These are phyloP conservation scores for Lepidocolaptes lacrymiger DNA, from an alignment of 2,797 vertebrate species.

Conservation along the genomic window DNA sequence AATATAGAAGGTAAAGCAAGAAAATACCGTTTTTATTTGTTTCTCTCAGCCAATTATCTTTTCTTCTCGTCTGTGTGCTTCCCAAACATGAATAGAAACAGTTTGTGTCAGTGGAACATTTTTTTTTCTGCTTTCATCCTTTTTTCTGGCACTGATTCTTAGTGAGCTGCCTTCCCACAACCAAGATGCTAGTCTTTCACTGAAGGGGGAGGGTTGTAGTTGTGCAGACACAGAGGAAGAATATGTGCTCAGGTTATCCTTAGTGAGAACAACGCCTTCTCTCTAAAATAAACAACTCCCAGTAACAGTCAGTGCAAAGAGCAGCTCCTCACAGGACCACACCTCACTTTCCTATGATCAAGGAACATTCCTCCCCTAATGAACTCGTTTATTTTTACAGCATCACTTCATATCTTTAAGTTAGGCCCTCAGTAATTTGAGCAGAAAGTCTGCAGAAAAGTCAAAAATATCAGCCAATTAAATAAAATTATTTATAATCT, in stretches of 20 bases:
- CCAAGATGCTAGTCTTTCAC: constrained; percentile 62
- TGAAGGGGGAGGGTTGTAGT: not conserved
- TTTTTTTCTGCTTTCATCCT: constrained; percentile 47
- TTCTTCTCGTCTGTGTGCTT: constrained; percentile 65
- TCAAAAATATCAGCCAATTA: not conserved
- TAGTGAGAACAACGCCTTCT: constrained; percentile 74
- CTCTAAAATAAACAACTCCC: constrained; percentile 82
- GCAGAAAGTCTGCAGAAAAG: not conserved
- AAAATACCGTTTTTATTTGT: constrained; percentile 66
- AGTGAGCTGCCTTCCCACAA: constrained; percentile 64
- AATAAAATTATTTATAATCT: not conserved
- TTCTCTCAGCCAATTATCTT: constrained; percentile 62
- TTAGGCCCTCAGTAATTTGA: not conserved
- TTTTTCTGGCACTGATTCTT: constrained; percentile 69
- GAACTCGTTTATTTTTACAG: not conserved
- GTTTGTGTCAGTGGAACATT: constrained; percentile 60
- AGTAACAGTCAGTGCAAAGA: constrained; percentile 86
- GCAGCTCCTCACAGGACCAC: constrained; percentile 34
- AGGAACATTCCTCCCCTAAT: not conserved
- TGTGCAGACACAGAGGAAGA: constrained; percentile 53
- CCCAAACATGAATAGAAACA: constrained; percentile 69
- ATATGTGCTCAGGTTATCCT: constrained; percentile 76
- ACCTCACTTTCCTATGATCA: constrained; percentile 24
- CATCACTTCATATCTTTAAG: not conserved
- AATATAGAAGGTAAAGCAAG: constrained; percentile 63